Evolutionary conservation across 2,113 vertebrate genomes (phyloP), one percentile per base, ranked within the genome.

Genomic region (Tichodroma muraria): DNA sequence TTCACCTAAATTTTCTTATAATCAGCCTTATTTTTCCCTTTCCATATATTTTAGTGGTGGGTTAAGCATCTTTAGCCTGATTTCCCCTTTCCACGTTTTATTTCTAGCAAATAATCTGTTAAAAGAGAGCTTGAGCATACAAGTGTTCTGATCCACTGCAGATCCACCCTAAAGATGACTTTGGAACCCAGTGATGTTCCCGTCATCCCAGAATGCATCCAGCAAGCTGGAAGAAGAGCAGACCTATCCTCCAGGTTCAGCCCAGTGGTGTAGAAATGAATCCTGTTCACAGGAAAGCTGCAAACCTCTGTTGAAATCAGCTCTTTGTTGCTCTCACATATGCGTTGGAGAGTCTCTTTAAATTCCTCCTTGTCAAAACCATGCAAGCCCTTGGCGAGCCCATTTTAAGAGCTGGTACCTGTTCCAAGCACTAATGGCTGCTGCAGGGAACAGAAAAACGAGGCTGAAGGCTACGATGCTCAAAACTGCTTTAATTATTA

Each of bases 401-500:
- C 49, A 18, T 24, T 93, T 73, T 44, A 44, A 83, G 90, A 86
- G 71, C 45, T 25, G 14, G 64, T 72, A 52, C 84, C 59, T 88
- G 50, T 69, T 93, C 66, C 80, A 91, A 77, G 89, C 68, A 73
- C 30, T 31, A 80, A 78, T 1, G 4, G 68, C 79, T 76, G 75
- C 68, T 77, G 22, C 1, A 4, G 80, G 69, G 57, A 91, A 37
- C 47, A 82, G 52, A 85, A 87, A 85, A 84, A 61, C 2, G 6
- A 79, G 69, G 57, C 83, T 90, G 90, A 93, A 86, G 92, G 80
- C 92, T 79, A 80, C 42, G 8, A 35, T 10, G 14, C 70, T 90
- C 68, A 76, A 78, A 94, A 76, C 61, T 90, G 72, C 77, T 80
- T 85, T 90, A 88, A 87, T 95, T 75, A 95, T 92, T 94, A 90